These are phyloP conservation scores for Argyresthia albistria DNA, from an alignment of 2,888 invertebrate species.

Conservation along the genomic window DNA sequence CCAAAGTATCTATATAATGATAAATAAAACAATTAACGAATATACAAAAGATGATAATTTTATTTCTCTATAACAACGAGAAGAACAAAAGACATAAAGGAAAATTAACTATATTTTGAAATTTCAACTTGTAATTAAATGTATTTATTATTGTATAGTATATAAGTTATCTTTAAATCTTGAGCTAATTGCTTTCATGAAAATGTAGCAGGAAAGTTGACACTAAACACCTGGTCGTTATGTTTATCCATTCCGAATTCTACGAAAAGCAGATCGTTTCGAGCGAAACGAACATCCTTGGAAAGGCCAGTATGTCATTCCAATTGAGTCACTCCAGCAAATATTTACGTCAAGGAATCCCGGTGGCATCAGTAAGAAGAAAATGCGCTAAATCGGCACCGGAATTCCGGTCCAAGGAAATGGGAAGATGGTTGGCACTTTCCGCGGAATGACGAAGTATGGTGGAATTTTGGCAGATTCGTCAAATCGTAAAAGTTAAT, in stretches of 20 bases:
- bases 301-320: not conserved
- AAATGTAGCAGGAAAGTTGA: not conserved
- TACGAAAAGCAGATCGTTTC: not conserved
- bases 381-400: not conserved
- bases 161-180: no score
- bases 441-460: not conserved
- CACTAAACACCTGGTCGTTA: not conserved
- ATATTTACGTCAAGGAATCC: not conserved
- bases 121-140: no score
- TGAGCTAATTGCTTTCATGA: no score
- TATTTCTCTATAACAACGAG: no score
- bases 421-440: not conserved
- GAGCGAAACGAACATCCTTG: not conserved
- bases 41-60: no score
- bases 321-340: not conserved
- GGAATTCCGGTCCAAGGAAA: not conserved
- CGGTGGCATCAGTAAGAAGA: not conserved
- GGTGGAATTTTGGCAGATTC: not conserved
- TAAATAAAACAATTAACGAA: no score
- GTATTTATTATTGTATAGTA: no score
- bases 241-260: not conserved
- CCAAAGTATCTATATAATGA: no score
- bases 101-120: no score
- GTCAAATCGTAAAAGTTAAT: not conserved
- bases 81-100: no score